Percentiles rank a stretch among this genome's conserved stretches.
Conservation (phyloP, 1,140 invertebrate species). For the Drosophila mojavensis region DNA sequence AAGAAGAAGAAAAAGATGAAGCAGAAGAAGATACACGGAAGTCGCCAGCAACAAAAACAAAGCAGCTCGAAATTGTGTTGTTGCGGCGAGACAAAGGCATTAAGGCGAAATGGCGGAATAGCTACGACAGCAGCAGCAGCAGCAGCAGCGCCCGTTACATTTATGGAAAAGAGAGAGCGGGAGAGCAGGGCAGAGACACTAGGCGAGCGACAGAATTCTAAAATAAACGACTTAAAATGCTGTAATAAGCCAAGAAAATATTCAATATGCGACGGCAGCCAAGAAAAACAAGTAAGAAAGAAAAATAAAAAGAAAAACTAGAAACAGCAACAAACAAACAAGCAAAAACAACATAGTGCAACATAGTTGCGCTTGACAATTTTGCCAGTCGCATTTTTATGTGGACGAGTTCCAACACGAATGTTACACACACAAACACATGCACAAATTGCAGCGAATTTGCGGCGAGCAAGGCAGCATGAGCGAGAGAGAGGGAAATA, state of each 20-base stretch:
- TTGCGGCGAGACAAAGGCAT: conserved; percentile 3
- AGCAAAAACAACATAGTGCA: conserved; percentile 14
- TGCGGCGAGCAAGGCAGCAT: not conserved
- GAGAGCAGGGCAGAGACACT: not conserved
- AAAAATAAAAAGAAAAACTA: not conserved
- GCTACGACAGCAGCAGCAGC: not conserved
- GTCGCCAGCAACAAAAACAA: conserved; percentile 26
- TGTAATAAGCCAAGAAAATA: conserved; percentile 51
- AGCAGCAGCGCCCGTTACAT: not conserved
- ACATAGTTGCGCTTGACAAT: conserved; percentile 46
- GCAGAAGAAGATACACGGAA: conserved; percentile 34
- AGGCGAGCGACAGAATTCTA: conserved; percentile 33
- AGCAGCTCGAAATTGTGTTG: conserved; percentile 19
- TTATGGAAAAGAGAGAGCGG: not conserved
- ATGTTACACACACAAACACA: conserved; percentile 32
- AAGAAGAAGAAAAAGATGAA: conserved; percentile 13
- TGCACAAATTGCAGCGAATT: conserved; percentile 25
- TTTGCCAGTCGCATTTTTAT: conserved; percentile 55
- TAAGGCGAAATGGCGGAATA: not conserved
- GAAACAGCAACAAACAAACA: conserved; percentile 25
- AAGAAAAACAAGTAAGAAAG: conserved; percentile 13
- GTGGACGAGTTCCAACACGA: conserved; percentile 62
- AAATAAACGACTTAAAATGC: conserved; percentile 50
- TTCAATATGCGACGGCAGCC: conserved; percentile 35
- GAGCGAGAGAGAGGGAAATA: not conserved